A percentile compares a stretch with the other conserved stretches of the same genome.
These are phyloP conservation scores for Paedocypris sp. DNA, from an alignment of 2,113 vertebrate genomes.

Conservation along the genomic window DNA sequence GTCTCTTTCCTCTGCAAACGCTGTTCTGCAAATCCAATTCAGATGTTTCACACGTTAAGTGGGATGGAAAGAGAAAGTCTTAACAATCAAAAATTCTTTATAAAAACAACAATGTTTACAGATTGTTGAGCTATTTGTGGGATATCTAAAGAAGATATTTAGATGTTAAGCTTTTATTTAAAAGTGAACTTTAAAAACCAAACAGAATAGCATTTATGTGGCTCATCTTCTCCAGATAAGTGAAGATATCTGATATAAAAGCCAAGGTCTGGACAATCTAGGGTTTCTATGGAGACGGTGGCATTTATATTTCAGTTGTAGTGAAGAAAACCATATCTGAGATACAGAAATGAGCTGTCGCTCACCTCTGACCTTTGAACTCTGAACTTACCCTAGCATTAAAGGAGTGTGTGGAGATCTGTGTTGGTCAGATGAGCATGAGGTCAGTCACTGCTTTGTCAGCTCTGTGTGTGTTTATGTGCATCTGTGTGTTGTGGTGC, in stretches of 20 bases:
- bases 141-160: slow-evolving; percentile 60
- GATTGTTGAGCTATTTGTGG: slow-evolving; percentile 40
- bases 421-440: slow-evolving; percentile 48
- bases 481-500: not conserved
- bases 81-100: slow-evolving; percentile 55
- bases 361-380: slow-evolving; percentile 55
- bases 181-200: too few relatives aligned
- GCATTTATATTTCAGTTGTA: slow-evolving; percentile 59
- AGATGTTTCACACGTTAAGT: not conserved
- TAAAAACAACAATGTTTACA: slow-evolving; percentile 59
- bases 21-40: slow-evolving; percentile 32
- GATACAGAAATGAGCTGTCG: slow-evolving; percentile 49
- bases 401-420: slow-evolving; percentile 63
- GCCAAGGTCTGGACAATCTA: slow-evolving; percentile 60
- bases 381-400: slow-evolving; percentile 66
- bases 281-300: slow-evolving; percentile 46
- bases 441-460: slow-evolving; percentile 43
- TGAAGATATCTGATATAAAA: slow-evolving; percentile 56
- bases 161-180: not conserved
- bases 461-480: not conserved
- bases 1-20: slow-evolving; percentile 32
- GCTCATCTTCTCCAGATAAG: slow-evolving; percentile 61
- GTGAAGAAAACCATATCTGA: slow-evolving; percentile 46
- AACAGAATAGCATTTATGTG: too few relatives aligned
- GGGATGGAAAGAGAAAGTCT: slow-evolving; percentile 28